A percentile compares a stretch with the other conserved stretches of the same genome.
Conservation (phyloP, 1,140 invertebrate genomes). For the Diprion similis region DNA sequence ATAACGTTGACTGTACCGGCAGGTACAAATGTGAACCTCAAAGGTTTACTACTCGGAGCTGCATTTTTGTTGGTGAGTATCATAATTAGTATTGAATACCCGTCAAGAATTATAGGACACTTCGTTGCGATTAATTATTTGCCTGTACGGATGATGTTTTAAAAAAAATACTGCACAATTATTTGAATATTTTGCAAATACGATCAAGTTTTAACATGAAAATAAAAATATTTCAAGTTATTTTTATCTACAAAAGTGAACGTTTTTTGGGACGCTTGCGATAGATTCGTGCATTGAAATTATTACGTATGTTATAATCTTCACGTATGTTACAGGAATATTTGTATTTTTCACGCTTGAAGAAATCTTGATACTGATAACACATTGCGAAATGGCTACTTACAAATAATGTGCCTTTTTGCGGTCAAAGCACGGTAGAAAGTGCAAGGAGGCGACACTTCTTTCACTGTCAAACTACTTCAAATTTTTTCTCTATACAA, state of each 20-base stretch:
- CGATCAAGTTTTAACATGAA: not conserved
- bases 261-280: too few species aligned
- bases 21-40: slow-evolving; percentile 42
- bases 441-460: too few species aligned
- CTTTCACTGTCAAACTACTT: not conserved
- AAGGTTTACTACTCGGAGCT: slow-evolving; percentile 46
- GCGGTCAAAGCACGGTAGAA: too few species aligned
- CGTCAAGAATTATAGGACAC: too few species aligned
- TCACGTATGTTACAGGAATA: slow-evolving; percentile 33
- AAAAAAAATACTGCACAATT: too few species aligned
- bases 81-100: not conserved
- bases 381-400: not conserved
- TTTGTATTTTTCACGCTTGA: slow-evolving; percentile 30
- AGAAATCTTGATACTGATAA: not conserved
- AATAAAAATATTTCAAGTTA: too few species aligned
- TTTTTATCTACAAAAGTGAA: too few species aligned
- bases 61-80: slow-evolving; percentile 46
- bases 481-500: not conserved
- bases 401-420: too few species aligned
- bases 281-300: too few species aligned
- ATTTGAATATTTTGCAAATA: not conserved
- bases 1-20: slow-evolving; percentile 42
- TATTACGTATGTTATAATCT: not conserved
- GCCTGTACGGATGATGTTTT: too few species aligned
- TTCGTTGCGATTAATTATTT: not conserved